Conservation (phyloP, 2,797 vertebrate species). For the Cryptoblepharus egeriae region DNA sequence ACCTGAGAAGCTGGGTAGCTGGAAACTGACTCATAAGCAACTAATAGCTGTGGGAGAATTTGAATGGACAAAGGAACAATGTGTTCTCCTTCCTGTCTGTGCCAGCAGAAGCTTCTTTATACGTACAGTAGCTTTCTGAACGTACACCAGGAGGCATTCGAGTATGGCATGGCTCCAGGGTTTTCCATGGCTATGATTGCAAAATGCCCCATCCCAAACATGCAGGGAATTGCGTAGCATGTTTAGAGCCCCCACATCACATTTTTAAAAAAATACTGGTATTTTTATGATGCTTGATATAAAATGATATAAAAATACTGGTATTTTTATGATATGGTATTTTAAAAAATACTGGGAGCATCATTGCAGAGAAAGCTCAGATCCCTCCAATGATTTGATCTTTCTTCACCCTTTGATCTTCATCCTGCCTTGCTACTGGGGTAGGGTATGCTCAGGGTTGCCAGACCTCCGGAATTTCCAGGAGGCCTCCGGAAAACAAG, state of each 20-base stretch:
- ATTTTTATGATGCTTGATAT: no score
- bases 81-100: neutral
- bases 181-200: neutral
- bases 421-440: no score
- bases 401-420: no score
- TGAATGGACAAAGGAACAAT: neutral
- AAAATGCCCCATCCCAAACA: neutral
- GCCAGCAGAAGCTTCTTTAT: slow-evolving; percentile 1
- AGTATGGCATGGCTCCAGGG: neutral
- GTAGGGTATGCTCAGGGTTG: no score
- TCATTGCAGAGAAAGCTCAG: neutral
- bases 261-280: neutral
- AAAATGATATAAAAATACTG: no score
- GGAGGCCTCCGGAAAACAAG: no score
- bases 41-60: neutral
- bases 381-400: neutral
- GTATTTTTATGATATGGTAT: no score
- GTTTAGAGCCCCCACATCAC: neutral
- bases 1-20: neutral
- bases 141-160: neutral
- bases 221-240: neutral
- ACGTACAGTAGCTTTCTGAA: neutral
- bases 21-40: slow-evolving; percentile 4
- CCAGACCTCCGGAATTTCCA: no score
- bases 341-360: no score